Conservation (phyloP, 1,140 invertebrate genomes). For the Eriocheir sinensis region DNA sequence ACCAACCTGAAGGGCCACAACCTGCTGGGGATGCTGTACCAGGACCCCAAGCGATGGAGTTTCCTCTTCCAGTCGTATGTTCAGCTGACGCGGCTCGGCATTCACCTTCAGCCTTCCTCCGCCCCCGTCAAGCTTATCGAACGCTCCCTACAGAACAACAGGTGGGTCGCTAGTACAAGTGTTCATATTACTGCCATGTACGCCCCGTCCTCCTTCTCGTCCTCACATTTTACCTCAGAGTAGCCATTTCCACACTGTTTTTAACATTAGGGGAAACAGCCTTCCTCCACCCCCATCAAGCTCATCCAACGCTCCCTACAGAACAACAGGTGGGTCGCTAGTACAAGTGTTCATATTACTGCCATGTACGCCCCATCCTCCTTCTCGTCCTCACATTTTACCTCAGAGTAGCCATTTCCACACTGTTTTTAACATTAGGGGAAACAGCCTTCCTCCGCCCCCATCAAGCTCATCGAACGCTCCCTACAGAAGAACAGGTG, state of each 20-base stretch:
- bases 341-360: neutral
- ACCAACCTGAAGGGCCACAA: constrained; percentile 84
- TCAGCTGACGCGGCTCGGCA: constrained; percentile 84
- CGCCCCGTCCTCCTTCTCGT: too few relatives aligned
- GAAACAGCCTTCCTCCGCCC: constrained; percentile 79
- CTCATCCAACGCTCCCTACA: constrained; percentile 85
- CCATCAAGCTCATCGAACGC: constrained; percentile 84
- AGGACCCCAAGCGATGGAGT: constrained; percentile 83
- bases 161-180: constrained; percentile 79
- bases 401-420: too few relatives aligned
- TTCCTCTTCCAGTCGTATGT: constrained; percentile 85
- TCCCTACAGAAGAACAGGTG: constrained; percentile 84
- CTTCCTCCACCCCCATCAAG: constrained; percentile 81
- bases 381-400: too few relatives aligned
- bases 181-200: too few relatives aligned
- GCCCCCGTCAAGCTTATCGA: constrained; percentile 84
- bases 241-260: too few relatives aligned
- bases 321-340: constrained; percentile 81
- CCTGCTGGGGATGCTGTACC: constrained; percentile 84
- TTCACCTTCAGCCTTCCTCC: constrained; percentile 81
- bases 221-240: too few relatives aligned
- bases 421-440: too few relatives aligned
- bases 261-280: too few relatives aligned
- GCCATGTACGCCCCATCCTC: too few relatives aligned
- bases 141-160: constrained; percentile 84